These are phyloP conservation scores for Plusia festucae DNA, from an alignment of 2,888 invertebrate species.

Conservation along the genomic window DNA sequence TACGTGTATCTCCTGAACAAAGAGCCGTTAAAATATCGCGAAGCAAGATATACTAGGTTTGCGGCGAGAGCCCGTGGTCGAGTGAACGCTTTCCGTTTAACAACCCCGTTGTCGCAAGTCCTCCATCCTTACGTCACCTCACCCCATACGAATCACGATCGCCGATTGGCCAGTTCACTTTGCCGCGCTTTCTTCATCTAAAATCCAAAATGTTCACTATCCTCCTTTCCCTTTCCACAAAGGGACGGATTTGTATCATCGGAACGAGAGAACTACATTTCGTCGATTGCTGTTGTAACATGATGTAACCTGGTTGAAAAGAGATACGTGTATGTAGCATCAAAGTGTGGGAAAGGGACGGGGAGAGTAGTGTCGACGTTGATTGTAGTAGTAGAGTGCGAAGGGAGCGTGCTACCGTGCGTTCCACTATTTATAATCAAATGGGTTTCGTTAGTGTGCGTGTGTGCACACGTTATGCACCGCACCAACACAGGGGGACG, in stretches of 20 bases:
- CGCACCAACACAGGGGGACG: conserved; percentile 75
- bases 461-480: conserved; percentile 85
- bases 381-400: conserved; percentile 85
- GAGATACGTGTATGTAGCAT: conserved; percentile 67
- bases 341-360: conserved; percentile 69
- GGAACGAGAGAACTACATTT: conserved; percentile 74
- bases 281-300: conserved; percentile 72
- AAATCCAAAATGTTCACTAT: conserved; percentile 68
- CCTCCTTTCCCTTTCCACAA: conserved; percentile 70
- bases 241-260: conserved; percentile 60
- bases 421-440: conserved; percentile 89
- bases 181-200: conserved; percentile 85
- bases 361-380: conserved; percentile 76
- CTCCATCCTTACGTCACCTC: conserved; percentile 86
- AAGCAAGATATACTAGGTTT: conserved; percentile 76
- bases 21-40: conserved; percentile 82
- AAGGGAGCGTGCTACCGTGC: conserved; percentile 89
- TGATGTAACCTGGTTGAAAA: conserved; percentile 84
- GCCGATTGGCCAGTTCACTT: conserved; percentile 80
- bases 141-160: conserved; percentile 79
- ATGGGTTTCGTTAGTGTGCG: conserved; percentile 80
- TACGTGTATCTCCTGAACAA: conserved; percentile 81
- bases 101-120: conserved; percentile 83
- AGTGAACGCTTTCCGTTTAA: conserved; percentile 86
- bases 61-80: conserved; percentile 79